A percentile compares a stretch with the other conserved stretches of the same genome.
phyloP scores from a whole-genome alignment of 2,113 vertebrate species.

The Eudyptes chrysolophus region DNA sequence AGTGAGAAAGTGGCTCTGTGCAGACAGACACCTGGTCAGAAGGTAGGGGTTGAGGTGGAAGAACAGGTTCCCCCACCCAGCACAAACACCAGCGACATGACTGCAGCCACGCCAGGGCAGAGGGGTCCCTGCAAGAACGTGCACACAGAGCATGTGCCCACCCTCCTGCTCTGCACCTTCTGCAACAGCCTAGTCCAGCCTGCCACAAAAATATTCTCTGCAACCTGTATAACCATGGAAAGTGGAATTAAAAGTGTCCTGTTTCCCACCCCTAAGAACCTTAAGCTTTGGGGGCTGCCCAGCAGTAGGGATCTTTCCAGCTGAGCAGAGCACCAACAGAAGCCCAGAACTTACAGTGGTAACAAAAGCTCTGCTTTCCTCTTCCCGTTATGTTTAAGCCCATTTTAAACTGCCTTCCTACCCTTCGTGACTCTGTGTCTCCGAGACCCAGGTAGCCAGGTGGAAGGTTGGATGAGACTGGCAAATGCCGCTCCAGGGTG shows the following conservation, averaged over 20 bases:
- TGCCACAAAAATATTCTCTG: not conserved
- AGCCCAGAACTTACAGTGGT: not conserved
- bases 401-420: slow-evolving; percentile 24
- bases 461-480: slow-evolving; percentile 86
- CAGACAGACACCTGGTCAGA: not conserved
- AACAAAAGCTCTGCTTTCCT: not conserved
- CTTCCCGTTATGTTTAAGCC: not conserved
- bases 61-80: accelerated
- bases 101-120: not conserved
- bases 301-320: not conserved
- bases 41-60: not conserved
- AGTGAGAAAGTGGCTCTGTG: not conserved
- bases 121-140: accelerated
- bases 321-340: not conserved
- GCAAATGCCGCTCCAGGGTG: slow-evolving; percentile 88
- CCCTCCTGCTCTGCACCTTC: not conserved
- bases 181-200: not conserved
- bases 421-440: slow-evolving; percentile 83
- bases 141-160: accelerated
- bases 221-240: not conserved
- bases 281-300: not conserved
- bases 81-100: not conserved
- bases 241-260: not conserved
- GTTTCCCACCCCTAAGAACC: not conserved
- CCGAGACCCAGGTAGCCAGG: slow-evolving; percentile 84